These are phyloP conservation scores for Perdita meconis DNA, from an alignment of 2,888 invertebrate species.

Conservation along the genomic window DNA sequence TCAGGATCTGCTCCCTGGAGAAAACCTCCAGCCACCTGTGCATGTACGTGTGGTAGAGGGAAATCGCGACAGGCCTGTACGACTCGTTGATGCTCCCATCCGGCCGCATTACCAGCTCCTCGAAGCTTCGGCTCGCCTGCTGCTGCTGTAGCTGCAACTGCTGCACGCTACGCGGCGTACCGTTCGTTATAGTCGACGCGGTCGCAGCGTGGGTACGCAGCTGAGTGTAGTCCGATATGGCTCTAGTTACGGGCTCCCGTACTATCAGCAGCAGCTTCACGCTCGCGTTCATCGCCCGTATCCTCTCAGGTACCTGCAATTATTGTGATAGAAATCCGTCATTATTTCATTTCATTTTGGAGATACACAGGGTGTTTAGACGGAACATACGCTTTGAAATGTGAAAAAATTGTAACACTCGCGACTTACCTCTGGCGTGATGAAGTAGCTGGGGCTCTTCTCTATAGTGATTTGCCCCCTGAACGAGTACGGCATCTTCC, in stretches of 20 bases:
- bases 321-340: no score
- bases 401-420: background rate
- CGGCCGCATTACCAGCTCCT: constrained; percentile 91
- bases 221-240: constrained; percentile 98
- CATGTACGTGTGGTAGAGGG: constrained; percentile 96
- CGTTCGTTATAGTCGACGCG: constrained; percentile 86
- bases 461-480: constrained; percentile 97
- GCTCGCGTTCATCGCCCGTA: constrained; percentile 96
- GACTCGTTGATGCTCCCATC: constrained; percentile 94
- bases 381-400: no score
- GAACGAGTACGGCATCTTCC: constrained; percentile 97
- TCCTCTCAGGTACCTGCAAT: constrained; percentile 94
- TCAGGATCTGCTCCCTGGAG: constrained; percentile 94
- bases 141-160: constrained; percentile 55
- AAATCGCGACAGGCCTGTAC: constrained; percentile 94
- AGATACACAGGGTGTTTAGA: no score
- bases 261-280: constrained; percentile 96
- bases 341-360: no score
- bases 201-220: constrained; percentile 93
- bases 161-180: constrained; percentile 82
- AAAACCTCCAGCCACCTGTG: constrained; percentile 97
- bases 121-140: constrained; percentile 87
- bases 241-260: constrained; percentile 97
- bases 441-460: constrained; percentile 99
- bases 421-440: constrained; percentile 93